Base-by-base conservation (phyloP, 2,888 invertebrate genomes). In the Drosophila pegasa region DNA sequence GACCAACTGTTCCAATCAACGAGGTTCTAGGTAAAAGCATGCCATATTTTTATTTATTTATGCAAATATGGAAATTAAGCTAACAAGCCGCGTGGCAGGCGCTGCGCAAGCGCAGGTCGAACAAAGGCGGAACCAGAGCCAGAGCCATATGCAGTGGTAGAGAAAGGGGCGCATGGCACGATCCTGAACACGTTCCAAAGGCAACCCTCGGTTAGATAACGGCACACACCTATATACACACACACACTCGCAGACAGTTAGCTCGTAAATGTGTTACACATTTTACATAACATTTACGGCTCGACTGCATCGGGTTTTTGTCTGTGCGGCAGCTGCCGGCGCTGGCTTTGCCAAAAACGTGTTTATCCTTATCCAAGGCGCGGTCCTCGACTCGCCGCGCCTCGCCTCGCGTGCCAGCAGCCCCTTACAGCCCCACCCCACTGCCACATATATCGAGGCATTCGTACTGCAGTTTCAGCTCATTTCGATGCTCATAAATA, bases 401-500 rank as follows among this genome's bases (percentile, higher is more conserved):
- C 41, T n/a, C 9, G 50, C 20, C 52, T 78, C 83, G 85, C 86
- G 83, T 80, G 87, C 69, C 77, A 47, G 33, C 77, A 67, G 64
- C 55, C 38, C n/a, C 33, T 33, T 50, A 18, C 50, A 2, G 8
- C 22, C n/a, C 56, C 62, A 58, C 62, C 74, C 69, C 48, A 62
- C 43, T 55, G 55, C 60, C 37, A 22, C 56, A 66, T 40, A 66
- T 40, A 33, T 33, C 43, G 25, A 33, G 10, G 50, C 43, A 35
- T 55, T 69, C 56, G 73, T 66, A 55, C 47, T 72, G 75, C 78
- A 70, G 67, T 84, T 71, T 66, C 71, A 75, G 80, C 71, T 82
- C 81, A 82, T 86, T 82, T 82, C 80, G 75, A 75, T 80, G 87
- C 83, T 83, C 87, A 88, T 87, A 88, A 86, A 88, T 86, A 80